A percentile compares a stretch with the other conserved stretches of the same genome.
Conservation (phyloP, 2,888 invertebrate species). For the Pachymerium ferrugineum region DNA sequence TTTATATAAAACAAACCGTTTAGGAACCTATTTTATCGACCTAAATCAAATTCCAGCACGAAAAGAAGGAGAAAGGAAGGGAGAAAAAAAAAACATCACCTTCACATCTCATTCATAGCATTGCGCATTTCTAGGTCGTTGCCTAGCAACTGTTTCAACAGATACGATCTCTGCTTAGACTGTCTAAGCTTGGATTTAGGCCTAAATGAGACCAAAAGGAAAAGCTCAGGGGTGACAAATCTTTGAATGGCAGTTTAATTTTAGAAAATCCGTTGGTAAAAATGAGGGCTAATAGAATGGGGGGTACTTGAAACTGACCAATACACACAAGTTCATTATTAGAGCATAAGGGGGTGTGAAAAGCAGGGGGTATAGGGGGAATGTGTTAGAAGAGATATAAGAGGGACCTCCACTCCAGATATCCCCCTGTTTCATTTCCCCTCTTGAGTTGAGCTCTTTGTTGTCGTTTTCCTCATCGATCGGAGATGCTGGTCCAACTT, state of each 20-base stretch:
- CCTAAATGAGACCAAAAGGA: too few relatives aligned
- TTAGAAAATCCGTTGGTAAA: not conserved
- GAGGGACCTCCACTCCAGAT: not conserved
- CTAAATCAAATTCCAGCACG: not conserved
- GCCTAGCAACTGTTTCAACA: not conserved
- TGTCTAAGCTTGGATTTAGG: too few relatives aligned
- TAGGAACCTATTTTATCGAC: too few relatives aligned
- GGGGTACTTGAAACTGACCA: too few relatives aligned
- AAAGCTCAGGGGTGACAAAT: too few relatives aligned
- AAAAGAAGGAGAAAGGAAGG: not conserved
- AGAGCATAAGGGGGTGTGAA: not conserved
- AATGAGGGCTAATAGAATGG: too few relatives aligned
- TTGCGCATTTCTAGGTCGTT: constrained; percentile 18
- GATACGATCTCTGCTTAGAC: not conserved
- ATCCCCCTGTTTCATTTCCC: constrained; percentile 1
- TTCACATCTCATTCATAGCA: constrained; percentile 21
- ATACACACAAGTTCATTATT: not conserved
- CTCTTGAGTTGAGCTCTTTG: not conserved
- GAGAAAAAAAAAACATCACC: not conserved
- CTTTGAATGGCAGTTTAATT: too few relatives aligned
- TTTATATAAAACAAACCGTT: too few relatives aligned
- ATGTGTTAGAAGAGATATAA: not conserved
- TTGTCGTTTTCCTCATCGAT: not conserved
- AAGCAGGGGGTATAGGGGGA: not conserved
- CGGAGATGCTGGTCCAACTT: not conserved